phyloP scores from a whole-genome alignment of 2,113 vertebrate genomes.

The Macquaria ambigua region DNA sequence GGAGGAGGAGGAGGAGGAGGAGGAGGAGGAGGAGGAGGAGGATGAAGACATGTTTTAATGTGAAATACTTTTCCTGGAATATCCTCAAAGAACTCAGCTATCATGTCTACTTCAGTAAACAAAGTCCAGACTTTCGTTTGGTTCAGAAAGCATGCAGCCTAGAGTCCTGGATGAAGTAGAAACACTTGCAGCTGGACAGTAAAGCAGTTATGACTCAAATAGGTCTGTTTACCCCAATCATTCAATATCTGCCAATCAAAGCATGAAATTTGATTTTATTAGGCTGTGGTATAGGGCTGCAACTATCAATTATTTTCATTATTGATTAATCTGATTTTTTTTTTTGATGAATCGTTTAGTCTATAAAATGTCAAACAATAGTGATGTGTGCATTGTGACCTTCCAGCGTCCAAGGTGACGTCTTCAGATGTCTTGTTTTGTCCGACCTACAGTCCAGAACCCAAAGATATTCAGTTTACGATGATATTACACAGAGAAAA shows the following conservation, averaged over 20 bases:
- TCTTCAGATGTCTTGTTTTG: too few relatives aligned
- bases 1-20: background rate
- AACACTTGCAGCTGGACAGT: background rate
- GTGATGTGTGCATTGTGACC: too few relatives aligned
- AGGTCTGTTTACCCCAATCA: background rate
- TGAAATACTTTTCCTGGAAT: slow-evolving; percentile 30
- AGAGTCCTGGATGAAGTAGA: background rate
- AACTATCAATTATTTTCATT: too few relatives aligned
- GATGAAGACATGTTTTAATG: slow-evolving; percentile 8
- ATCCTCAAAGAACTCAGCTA: slow-evolving; percentile 22
- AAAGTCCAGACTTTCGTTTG: background rate
- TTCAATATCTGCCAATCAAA: background rate
- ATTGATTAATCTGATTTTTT: too few relatives aligned
- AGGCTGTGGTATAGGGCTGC: background rate
- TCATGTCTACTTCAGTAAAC: slow-evolving; percentile 25
- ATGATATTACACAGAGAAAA: background rate
- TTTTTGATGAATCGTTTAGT: too few relatives aligned
- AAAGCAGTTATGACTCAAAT: background rate
- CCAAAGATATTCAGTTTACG: too few relatives aligned
- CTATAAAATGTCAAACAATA: too few relatives aligned
- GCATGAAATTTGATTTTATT: background rate
- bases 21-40: background rate
- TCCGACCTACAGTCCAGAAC: too few relatives aligned
- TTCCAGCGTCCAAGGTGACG: too few relatives aligned
- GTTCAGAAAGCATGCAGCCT: slow-evolving; percentile 3